Evolutionary conservation across 2,888 invertebrate genomes (phyloP).

Genomic region (Trachelus tabidus): DNA sequence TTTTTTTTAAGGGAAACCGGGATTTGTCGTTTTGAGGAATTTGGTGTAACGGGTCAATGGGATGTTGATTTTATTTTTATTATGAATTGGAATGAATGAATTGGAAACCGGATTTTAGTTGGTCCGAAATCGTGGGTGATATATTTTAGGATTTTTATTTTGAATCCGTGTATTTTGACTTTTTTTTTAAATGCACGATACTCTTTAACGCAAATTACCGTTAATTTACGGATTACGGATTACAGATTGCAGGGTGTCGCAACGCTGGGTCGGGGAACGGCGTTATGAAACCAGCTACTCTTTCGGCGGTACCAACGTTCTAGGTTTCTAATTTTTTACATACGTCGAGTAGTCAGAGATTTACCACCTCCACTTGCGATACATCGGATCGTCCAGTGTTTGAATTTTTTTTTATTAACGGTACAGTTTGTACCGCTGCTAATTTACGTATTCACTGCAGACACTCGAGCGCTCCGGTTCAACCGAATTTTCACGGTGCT

Average conservation of each 20-base stretch:
- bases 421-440: background rate
- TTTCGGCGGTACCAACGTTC: slow-evolving; percentile 25
- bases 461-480: background rate
- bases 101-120: too few species aligned
- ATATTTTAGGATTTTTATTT: too few species aligned
- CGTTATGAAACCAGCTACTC: slow-evolving; percentile 23
- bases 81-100: too few species aligned
- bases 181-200: background rate
- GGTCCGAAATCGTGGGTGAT: too few species aligned
- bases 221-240: background rate
- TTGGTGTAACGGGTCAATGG: too few species aligned
- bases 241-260: background rate
- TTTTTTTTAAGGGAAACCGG: too few species aligned
- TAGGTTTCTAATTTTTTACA: slow-evolving; percentile 37
- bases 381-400: slow-evolving; percentile 18
- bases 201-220: background rate
- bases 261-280: background rate
- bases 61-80: too few species aligned
- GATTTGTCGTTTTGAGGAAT: too few species aligned
- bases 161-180: too few species aligned
- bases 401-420: slow-evolving; percentile 21
- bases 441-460: background rate
- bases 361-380: slow-evolving; percentile 4
- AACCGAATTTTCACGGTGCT: background rate
- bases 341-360: slow-evolving; percentile 25